Percentiles rank a stretch among this genome's conserved stretches.
phyloP scores from a whole-genome alignment of 2,888 invertebrate species.

The Leptinotarsa rubiginosa region DNA sequence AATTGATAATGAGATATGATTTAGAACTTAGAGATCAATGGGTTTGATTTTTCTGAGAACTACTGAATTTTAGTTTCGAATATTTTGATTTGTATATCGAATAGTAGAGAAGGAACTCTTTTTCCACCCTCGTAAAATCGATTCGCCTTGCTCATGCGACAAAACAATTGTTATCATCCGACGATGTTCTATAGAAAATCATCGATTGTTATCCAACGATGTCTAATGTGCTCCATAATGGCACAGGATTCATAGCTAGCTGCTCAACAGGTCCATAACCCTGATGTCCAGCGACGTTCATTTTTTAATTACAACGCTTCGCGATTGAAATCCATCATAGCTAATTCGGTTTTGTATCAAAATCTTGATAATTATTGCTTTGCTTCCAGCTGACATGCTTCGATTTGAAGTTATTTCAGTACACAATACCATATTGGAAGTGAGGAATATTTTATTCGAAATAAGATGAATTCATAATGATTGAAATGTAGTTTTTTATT shows the following conservation, averaged over 20 bases:
- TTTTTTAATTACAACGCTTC: conserved; percentile 46
- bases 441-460: too few species aligned
- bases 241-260: conserved; percentile 59
- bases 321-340: conserved; percentile 33
- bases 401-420: conserved; percentile 1
- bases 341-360: conserved; percentile 36
- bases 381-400: too few species aligned
- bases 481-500: too few species aligned
- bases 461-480: too few species aligned
- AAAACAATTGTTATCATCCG: conserved; percentile 33
- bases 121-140: conserved; percentile 21
- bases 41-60: background rate
- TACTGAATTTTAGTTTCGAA: background rate
- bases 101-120: too few species aligned
- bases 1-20: too few species aligned
- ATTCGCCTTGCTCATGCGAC: conserved; percentile 19
- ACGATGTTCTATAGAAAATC: conserved; percentile 43
- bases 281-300: conserved; percentile 45
- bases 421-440: background rate
- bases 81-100: too few species aligned
- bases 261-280: conserved; percentile 60
- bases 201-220: conserved; percentile 51
- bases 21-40: background rate
- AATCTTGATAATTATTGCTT: conserved; percentile 23
- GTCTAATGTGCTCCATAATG: conserved; percentile 50